Evolutionary conservation across 1,140 invertebrate species (phyloP).

Genomic region (Dendroctonus valens): DNA sequence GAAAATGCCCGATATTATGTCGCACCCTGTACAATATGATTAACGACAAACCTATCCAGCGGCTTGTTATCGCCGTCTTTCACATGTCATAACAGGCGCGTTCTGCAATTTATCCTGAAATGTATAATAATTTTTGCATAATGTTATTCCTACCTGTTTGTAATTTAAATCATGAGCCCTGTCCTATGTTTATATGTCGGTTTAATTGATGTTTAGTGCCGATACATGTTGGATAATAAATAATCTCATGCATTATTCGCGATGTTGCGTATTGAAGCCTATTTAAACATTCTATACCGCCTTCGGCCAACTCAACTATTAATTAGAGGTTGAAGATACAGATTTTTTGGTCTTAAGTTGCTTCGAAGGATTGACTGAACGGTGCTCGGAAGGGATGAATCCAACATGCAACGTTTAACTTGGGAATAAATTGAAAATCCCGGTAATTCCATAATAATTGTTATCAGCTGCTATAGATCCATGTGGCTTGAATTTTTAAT

Average conservation of each 20-base stretch:
- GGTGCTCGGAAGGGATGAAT: not conserved
- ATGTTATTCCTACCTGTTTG: slow-evolving; percentile 18
- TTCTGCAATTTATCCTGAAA: slow-evolving; percentile 7
- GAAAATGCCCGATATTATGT: not conserved
- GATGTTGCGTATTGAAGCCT: not conserved
- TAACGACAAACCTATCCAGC: not conserved
- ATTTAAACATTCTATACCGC: not conserved
- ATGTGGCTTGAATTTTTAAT: too few species aligned
- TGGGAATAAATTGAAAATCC: too few species aligned
- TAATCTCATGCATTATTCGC: slow-evolving; percentile 14
- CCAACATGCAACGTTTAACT: too few species aligned
- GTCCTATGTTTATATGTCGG: slow-evolving; percentile 12
- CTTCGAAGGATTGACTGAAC: not conserved
- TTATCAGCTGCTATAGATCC: too few species aligned
- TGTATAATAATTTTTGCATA: slow-evolving; percentile 13
- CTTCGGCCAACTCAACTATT: not conserved
- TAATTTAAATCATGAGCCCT: slow-evolving; percentile 15
- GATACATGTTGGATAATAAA: slow-evolving; percentile 17
- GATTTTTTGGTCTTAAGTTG: not conserved
- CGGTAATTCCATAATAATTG: too few species aligned
- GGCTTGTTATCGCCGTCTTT: not conserved
- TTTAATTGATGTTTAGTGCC: slow-evolving; percentile 20
- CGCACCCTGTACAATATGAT: not conserved
- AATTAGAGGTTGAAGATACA: not conserved
- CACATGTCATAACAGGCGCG: not conserved